Percentiles rank a stretch among this genome's conserved stretches.
Evolutionary conservation across 2,113 vertebrate species (phyloP).

Genomic region (Zootoca vivipara): DNA sequence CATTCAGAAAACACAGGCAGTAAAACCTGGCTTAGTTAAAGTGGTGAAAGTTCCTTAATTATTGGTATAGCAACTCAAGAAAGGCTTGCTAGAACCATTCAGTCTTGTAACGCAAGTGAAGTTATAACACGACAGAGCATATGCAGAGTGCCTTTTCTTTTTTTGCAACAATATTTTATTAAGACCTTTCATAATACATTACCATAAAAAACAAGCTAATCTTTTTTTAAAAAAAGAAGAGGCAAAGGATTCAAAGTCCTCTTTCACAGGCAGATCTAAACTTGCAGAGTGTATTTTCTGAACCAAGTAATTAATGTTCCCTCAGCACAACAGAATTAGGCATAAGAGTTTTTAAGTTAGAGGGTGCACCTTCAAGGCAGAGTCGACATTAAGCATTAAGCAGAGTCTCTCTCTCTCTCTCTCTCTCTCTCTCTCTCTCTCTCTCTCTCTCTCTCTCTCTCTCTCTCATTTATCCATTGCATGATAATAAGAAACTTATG

Average conservation of each 20-base stretch:
- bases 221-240: too few relatives aligned
- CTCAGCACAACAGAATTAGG: not conserved
- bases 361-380: not conserved
- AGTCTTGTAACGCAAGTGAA: not conserved
- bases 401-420: not conserved
- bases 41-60: too few relatives aligned
- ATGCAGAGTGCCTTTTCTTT: not conserved
- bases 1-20: too few relatives aligned
- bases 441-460: not conserved
- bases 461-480: not conserved
- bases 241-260: too few relatives aligned
- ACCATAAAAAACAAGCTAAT: too few relatives aligned
- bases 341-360: not conserved
- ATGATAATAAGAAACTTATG: slow-evolving; percentile 50
- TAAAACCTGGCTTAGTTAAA: too few relatives aligned
- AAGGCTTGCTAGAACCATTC: too few relatives aligned
- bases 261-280: too few relatives aligned
- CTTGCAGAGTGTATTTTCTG: not conserved
- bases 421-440: not conserved
- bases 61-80: too few relatives aligned
- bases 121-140: not conserved
- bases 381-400: slow-evolving; percentile 2
- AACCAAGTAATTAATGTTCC: not conserved
- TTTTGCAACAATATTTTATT: too few relatives aligned
- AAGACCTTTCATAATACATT: too few relatives aligned